A percentile compares a stretch with the other conserved stretches of the same genome.
Evolutionary conservation across 53 echinoderm and acorn worm species (phyloP).

Genomic region (Echinometra lucunter): DNA sequence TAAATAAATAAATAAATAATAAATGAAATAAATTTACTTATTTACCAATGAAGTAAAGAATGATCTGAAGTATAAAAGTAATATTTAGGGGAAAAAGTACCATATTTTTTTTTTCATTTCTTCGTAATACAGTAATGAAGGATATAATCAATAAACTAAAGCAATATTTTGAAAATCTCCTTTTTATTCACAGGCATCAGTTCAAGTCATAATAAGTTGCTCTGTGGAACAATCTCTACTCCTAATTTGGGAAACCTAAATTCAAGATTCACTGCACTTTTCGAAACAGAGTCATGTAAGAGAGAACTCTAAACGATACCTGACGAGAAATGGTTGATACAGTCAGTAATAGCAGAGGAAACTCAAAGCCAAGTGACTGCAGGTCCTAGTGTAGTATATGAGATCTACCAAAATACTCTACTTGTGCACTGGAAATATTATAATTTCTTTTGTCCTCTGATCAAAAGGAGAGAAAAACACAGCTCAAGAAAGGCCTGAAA

Average conservation of each 20-base stretch:
- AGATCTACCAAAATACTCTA: neutral
- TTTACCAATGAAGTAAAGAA: too few species aligned
- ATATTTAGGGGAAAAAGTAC: too few species aligned
- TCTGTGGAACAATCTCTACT: too few species aligned
- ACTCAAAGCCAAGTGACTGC: neutral
- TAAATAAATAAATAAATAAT: too few species aligned
- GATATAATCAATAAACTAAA: too few species aligned
- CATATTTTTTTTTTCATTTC: too few species aligned
- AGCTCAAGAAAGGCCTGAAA: conserved; percentile 16
- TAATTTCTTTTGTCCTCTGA: conserved; percentile 43
- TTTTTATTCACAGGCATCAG: too few species aligned
- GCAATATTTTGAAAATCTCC: neutral
- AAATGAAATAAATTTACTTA: too few species aligned
- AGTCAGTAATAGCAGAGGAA: neutral
- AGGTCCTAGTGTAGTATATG: neutral
- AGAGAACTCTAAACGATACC: neutral
- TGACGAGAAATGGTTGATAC: neutral
- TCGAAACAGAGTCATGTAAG: neutral
- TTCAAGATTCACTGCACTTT: neutral
- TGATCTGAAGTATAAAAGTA: too few species aligned
- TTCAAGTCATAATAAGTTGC: too few species aligned
- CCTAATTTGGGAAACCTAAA: too few species aligned
- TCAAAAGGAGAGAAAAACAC: conserved; percentile 46
- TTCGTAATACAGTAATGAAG: too few species aligned
- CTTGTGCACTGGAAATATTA: conserved; percentile 40